Conservation (phyloP, 2,888 invertebrate genomes). For the Nomada fabriciana region DNA sequence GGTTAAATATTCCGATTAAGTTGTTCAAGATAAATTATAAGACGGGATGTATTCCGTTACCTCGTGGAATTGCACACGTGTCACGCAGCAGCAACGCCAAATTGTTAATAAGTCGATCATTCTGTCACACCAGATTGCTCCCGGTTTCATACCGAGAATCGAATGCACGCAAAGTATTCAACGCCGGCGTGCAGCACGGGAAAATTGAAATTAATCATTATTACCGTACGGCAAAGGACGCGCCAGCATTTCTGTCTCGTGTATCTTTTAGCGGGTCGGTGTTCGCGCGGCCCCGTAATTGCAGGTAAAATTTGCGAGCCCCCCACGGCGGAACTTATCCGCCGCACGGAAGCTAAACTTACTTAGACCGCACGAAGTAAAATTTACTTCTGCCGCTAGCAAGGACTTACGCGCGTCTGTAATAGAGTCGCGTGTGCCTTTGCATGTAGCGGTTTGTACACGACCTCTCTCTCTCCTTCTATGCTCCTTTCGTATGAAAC, state of each 20-base stretch:
- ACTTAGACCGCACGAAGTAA: constrained; percentile 58
- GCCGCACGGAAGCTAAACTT: constrained; percentile 49
- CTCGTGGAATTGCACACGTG: too few species aligned
- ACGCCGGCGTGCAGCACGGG: too few species aligned
- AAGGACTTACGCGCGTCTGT: constrained; percentile 40
- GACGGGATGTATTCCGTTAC: too few species aligned
- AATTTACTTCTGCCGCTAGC: constrained; percentile 59
- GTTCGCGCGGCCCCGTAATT: constrained; percentile 37
- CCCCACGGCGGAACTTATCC: constrained; percentile 54
- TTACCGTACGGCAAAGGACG: background rate
- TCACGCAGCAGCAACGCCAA: too few species aligned
- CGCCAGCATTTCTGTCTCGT: background rate
- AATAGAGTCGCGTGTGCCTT: constrained; percentile 61
- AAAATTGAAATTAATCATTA: constrained; percentile 16
- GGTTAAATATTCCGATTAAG: too few species aligned
- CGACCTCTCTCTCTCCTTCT: background rate
- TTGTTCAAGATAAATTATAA: too few species aligned
- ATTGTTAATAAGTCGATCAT: too few species aligned
- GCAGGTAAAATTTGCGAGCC: constrained; percentile 47
- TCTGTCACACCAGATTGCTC: too few species aligned
- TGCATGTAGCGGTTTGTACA: constrained; percentile 56
- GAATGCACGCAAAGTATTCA: too few species aligned
- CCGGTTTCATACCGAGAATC: too few species aligned
- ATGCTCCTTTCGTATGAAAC: constrained; percentile 50
- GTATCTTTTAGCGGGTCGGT: background rate